phyloP scores from a whole-genome alignment of 1,140 invertebrate genomes.

The Dendroctonus valens region DNA sequence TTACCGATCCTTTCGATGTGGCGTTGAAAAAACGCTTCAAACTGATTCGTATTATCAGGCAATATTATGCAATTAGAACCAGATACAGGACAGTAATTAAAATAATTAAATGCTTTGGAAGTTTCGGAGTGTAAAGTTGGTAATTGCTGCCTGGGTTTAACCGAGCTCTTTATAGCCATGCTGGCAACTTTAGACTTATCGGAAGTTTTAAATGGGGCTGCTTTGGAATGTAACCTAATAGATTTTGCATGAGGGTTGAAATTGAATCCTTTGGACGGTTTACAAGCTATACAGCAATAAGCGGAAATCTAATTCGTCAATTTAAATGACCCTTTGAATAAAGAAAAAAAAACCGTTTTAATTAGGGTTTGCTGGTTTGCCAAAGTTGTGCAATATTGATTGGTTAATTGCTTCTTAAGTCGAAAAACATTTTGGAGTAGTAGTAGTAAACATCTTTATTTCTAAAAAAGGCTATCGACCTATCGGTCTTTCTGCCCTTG shows the following conservation, averaged over 20 bases:
- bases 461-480: no score
- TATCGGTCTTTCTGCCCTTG: no score
- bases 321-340: neutral
- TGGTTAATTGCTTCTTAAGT: no score
- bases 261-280: slow-evolving; percentile 5
- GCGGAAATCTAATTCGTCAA: neutral
- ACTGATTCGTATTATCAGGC: no score
- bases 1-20: no score
- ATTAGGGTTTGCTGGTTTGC: neutral
- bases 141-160: slow-evolving; percentile 27
- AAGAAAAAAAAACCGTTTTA: neutral
- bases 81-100: slow-evolving; percentile 26
- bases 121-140: slow-evolving; percentile 30
- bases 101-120: slow-evolving; percentile 28
- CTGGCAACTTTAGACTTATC: slow-evolving; percentile 22
- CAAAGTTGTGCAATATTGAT: no score
- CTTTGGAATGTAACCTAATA: slow-evolving; percentile 12
- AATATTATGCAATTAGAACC: neutral
- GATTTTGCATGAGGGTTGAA: slow-evolving; percentile 1
- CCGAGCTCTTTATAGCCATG: slow-evolving; percentile 15
- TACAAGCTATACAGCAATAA: neutral
- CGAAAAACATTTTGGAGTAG: no score
- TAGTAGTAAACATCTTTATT: no score
- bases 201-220: slow-evolving; percentile 17
- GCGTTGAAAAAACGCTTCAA: no score